These are phyloP conservation scores for Aurelia sp. DNA, from an alignment of 30 jellyfish, hydroid and myxozoan genomes.

Conservation along the genomic window DNA sequence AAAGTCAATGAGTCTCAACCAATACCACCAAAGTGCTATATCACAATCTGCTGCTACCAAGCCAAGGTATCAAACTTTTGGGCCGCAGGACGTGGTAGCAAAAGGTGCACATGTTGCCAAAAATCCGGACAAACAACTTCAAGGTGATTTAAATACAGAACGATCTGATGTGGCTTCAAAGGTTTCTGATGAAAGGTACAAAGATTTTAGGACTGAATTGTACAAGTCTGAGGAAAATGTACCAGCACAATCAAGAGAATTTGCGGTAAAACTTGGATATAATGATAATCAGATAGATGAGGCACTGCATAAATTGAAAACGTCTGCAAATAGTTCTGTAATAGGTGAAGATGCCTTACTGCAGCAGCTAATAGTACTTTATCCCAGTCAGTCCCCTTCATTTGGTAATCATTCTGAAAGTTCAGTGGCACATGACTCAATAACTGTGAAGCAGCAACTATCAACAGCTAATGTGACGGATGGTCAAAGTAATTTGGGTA, in stretches of 20 bases:
- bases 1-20: no score
- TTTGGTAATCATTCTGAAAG: slow-evolving; percentile 34
- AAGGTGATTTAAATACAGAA: not conserved
- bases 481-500: slow-evolving; percentile 12
- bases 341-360: slow-evolving; percentile 69
- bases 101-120: not conserved
- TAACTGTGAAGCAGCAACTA: not conserved
- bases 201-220: no score
- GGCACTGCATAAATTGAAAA: slow-evolving; percentile 44
- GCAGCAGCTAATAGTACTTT: slow-evolving; percentile 55
- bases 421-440: slow-evolving; percentile 34
- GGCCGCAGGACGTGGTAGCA: no score
- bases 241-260: slow-evolving; percentile 36
- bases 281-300: slow-evolving; percentile 53
- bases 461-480: not conserved
- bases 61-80: no score
- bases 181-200: not conserved
- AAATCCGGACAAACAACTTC: not conserved
- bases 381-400: slow-evolving; percentile 32
- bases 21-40: no score
- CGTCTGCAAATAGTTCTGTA: not conserved
- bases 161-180: not conserved
- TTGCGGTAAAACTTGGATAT: slow-evolving; percentile 81
- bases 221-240: not conserved
- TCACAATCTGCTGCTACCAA: no score